phyloP scores from a whole-genome alignment of 2,888 invertebrate genomes.

The Eurois occulta region DNA sequence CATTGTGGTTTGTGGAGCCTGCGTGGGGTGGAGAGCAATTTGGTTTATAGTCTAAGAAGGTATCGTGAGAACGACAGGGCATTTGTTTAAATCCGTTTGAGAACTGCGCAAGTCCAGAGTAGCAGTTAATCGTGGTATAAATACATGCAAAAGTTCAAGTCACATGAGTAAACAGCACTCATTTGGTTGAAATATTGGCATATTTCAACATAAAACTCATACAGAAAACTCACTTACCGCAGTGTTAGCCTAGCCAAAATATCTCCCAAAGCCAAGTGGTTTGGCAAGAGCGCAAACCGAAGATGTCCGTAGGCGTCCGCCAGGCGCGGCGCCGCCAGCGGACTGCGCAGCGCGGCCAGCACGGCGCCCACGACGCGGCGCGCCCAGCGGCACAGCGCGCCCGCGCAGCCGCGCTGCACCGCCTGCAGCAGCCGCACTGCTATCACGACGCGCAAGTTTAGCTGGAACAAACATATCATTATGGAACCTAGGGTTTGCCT shows the following conservation, averaged over 20 bases:
- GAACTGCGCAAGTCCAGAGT: background rate
- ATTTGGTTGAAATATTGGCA: background rate
- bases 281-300: slow-evolving; percentile 83
- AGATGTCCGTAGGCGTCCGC: slow-evolving; percentile 90
- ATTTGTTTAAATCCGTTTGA: background rate
- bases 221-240: slow-evolving; percentile 78
- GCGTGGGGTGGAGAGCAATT: background rate
- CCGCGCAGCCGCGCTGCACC: slow-evolving; percentile 87
- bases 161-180: background rate
- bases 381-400: slow-evolving; percentile 74
- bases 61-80: background rate
- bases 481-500: background rate
- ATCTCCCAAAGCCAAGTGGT: slow-evolving; percentile 87
- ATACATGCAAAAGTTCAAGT: background rate
- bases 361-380: slow-evolving; percentile 82
- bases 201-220: too few species aligned
- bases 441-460: slow-evolving; percentile 77
- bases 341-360: slow-evolving; percentile 93
- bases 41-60: background rate
- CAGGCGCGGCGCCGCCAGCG: slow-evolving; percentile 93
- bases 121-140: background rate
- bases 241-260: slow-evolving; percentile 93
- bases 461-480: slow-evolving; percentile 64
- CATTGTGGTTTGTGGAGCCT: slow-evolving; percentile 95
- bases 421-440: slow-evolving; percentile 88